Evolutionary conservation across 2,888 invertebrate genomes (phyloP), one percentile per base, ranked within the genome.

Genomic region (Euphydryas editha): DNA sequence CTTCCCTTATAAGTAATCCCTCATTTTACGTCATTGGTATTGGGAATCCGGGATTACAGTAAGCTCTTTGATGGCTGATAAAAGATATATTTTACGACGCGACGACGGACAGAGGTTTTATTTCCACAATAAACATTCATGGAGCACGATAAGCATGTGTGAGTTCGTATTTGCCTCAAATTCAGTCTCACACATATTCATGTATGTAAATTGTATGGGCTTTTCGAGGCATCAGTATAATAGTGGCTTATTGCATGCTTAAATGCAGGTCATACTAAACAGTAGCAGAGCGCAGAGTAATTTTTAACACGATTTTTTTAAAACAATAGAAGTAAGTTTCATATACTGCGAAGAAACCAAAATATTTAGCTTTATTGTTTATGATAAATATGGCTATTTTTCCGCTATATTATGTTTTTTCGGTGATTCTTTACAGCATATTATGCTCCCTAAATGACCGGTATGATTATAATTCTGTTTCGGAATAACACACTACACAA

Each of bases 131-230:
- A 65, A 65, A 69, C 58, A 65, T 56, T 47, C 57, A 21, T 62
- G 57, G 68, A 68, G 65, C 60, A 59, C 62, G 68, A 69, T 71
- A 71, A 71, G 62, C 65, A 62, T 54, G 55, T 59, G 61, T 37
- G 54, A 17, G 54, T 62, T 62, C 61, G 63, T 59, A 51, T 56
- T 60, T n/a, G 54, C 20, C 56, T 30, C 37, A 56, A 56, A 47
- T 65, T 67, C 57, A 59, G 62, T 58, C 39, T 44, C 39, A 17
- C 42, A 20, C 58, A 61, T 68, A 68, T 68, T 68, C 61, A 68
- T 62, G 58, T 59, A 63, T 61, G 68, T 61, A 64, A 44, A 65
- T 64, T 54, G 42, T 57, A 59, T 59, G 56, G 63, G 59, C 39
- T 57, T 47, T 56, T 30, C 24, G 36, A 17, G 30, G 10, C 17